A percentile compares a stretch with the other conserved stretches of the same genome.
Conservation (phyloP, 1,140 invertebrate species). For the Papilio machaon region DNA sequence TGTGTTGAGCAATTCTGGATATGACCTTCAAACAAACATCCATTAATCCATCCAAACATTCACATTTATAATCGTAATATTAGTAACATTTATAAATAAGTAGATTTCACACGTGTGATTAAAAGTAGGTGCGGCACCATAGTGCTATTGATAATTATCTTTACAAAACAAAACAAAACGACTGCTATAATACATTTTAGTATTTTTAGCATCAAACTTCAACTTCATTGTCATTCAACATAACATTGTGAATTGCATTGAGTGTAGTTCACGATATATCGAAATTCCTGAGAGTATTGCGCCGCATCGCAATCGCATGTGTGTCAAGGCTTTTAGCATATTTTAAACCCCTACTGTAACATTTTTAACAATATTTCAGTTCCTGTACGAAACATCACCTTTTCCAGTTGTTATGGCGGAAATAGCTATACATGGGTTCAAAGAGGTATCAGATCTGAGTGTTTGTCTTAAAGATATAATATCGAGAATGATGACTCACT, state of each 20-base stretch:
- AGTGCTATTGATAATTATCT: no score
- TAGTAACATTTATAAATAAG: no score
- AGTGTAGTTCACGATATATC: not conserved
- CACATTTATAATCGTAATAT: no score
- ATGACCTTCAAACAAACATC: no score
- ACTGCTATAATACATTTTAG: not conserved
- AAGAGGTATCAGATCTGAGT: conserved; percentile 76
- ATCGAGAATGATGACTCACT: conserved; percentile 78
- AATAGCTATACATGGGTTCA: conserved; percentile 76
- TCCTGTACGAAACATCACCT: conserved; percentile 76
- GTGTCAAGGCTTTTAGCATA: not conserved
- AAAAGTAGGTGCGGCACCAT: no score
- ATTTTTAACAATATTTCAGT: conserved; percentile 56
- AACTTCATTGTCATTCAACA: not conserved
- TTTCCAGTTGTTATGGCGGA: conserved; percentile 79
- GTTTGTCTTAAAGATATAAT: conserved; percentile 78
- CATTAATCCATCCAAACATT: no score
- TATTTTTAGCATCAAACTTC: not conserved
- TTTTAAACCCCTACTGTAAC: not conserved
- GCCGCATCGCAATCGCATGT: not conserved
- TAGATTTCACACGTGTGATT: no score
- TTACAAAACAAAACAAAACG: conserved; percentile 1
- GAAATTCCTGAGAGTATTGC: not conserved
- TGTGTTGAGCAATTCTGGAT: no score
- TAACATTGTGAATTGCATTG: not conserved